These are phyloP conservation scores for Avahi laniger DNA, from an alignment of 2,797 vertebrate species.

Conservation along the genomic window DNA sequence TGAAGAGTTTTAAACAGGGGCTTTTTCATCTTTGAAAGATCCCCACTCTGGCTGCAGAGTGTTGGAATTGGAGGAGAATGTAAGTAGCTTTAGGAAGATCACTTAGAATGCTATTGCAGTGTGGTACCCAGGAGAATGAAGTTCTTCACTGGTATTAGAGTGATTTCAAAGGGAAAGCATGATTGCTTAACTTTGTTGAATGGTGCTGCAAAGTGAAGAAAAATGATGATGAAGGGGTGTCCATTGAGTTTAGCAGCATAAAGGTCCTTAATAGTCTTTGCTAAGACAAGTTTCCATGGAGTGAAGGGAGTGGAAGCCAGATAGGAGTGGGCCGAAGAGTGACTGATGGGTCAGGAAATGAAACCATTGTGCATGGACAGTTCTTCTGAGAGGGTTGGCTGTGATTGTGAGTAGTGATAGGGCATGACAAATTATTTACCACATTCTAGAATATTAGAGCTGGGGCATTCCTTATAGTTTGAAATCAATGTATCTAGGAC, in stretches of 20 bases:
- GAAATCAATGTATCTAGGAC: conserved; percentile 28
- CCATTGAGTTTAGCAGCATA: not conserved
- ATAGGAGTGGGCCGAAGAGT: not conserved
- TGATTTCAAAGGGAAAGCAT: conserved; percentile 9
- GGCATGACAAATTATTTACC: conserved; percentile 11
- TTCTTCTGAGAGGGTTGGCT: not conserved
- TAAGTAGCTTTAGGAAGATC: not conserved
- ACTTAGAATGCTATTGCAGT: not conserved
- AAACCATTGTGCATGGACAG: not conserved
- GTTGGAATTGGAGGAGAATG: not conserved
- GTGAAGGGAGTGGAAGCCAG: not conserved
- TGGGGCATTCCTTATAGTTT: not conserved
- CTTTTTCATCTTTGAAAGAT: conserved; percentile 43
- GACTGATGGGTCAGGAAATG: not conserved
- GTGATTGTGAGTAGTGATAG: not conserved
- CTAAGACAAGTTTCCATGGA: not conserved
- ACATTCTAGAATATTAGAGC: conserved; percentile 6
- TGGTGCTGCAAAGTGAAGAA: not conserved
- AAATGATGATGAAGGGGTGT: not conserved
- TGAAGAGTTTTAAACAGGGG: not conserved
- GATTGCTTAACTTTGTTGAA: not conserved
- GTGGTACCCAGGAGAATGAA: not conserved
- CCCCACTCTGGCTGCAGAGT: not conserved
- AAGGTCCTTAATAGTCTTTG: not conserved
- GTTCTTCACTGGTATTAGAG: not conserved